These are phyloP conservation scores for Trissolcus brochymenae DNA, from an alignment of 2,888 invertebrate species.

Conservation along the genomic window DNA sequence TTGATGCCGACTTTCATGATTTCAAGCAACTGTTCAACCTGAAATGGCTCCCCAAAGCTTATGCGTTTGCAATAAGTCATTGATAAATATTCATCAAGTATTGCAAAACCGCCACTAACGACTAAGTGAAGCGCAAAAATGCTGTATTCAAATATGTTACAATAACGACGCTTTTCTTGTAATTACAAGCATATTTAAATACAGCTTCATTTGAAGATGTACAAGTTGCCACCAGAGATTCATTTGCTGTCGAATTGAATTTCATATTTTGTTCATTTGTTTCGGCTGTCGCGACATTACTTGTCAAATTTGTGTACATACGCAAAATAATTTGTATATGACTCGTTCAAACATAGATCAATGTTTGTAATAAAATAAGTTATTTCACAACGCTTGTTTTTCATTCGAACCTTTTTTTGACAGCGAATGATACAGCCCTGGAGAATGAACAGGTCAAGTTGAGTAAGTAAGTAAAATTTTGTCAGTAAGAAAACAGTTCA, in stretches of 20 bases:
- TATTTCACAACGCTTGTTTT: slow-evolving; percentile 21
- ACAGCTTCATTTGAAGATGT: background rate
- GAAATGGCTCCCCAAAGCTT: background rate
- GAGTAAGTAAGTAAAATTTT: too few relatives aligned
- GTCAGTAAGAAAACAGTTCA: too few relatives aligned
- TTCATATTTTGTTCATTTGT: background rate
- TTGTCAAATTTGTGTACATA: slow-evolving; percentile 40
- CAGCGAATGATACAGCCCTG: too few relatives aligned
- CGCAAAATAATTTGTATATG: slow-evolving; percentile 38
- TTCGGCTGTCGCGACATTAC: slow-evolving; percentile 8
- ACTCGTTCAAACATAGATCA: slow-evolving; percentile 33
- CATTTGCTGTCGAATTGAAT: background rate
- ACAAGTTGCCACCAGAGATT: background rate
- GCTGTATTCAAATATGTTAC: slow-evolving; percentile 25
- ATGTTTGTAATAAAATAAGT: slow-evolving; percentile 47
- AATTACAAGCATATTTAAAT: slow-evolving; percentile 16
- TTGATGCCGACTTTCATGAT: background rate
- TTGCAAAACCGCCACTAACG: slow-evolving; percentile 5
- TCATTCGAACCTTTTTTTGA: too few relatives aligned
- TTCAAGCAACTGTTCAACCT: too few relatives aligned
- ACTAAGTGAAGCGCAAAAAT: too few relatives aligned
- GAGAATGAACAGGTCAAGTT: too few relatives aligned
- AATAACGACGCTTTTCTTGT: background rate
- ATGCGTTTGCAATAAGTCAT: slow-evolving; percentile 8
- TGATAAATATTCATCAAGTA: slow-evolving; percentile 4